Evolutionary conservation across 2,888 invertebrate species (phyloP).

Genomic region (Lasius fuliginosus): DNA sequence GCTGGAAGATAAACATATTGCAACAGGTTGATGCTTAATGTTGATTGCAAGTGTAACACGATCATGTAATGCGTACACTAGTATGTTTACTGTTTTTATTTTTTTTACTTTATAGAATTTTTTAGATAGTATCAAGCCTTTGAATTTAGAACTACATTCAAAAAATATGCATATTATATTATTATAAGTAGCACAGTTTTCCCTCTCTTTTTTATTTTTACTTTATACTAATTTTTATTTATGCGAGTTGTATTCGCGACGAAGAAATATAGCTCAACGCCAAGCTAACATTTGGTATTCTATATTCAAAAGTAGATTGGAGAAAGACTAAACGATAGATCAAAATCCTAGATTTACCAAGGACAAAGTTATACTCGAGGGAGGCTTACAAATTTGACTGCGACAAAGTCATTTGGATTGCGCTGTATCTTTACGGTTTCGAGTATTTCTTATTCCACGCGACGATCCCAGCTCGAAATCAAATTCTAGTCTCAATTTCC

Average conservation of each 20-base stretch:
- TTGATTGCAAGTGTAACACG: background rate
- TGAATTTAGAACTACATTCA: background rate
- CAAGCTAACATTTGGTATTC: background rate
- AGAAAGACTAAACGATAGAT: background rate
- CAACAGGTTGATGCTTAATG: conserved; percentile 41
- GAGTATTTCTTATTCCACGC: conserved; percentile 59
- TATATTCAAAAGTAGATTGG: background rate
- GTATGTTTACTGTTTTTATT: background rate
- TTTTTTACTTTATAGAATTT: background rate
- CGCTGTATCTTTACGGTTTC: conserved; percentile 28
- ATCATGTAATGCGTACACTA: background rate
- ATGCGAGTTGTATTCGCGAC: background rate
- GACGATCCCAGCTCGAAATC: conserved; percentile 67
- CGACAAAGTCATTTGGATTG: background rate
- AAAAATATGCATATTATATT: background rate
- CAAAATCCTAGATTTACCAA: background rate
- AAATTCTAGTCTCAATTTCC: conserved; percentile 72
- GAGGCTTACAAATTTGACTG: conserved; percentile 7
- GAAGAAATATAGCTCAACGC: background rate
- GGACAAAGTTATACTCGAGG: background rate
- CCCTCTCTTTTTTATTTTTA: background rate
- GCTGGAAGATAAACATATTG: background rate
- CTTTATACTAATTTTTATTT: background rate
- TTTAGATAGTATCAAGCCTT: background rate
- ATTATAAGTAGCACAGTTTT: background rate